A percentile compares a stretch with the other conserved stretches of the same genome.
These are phyloP conservation scores for Lamproptera curius DNA, from an alignment of 2,888 invertebrate species.

Conservation along the genomic window DNA sequence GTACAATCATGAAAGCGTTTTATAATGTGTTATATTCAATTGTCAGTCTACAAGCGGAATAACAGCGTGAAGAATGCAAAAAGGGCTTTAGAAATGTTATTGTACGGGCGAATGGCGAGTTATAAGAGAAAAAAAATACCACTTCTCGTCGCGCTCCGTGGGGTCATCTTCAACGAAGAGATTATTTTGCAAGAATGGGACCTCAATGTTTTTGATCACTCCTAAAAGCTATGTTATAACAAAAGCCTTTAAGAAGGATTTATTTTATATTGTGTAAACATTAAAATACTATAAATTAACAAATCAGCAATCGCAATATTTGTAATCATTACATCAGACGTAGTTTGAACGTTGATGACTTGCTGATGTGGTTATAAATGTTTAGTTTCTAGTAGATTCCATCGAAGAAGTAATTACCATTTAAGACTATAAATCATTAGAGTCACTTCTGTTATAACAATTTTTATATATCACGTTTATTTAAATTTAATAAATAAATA, in stretches of 20 bases:
- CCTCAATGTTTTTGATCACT: too few relatives aligned
- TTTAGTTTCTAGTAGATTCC: neutral
- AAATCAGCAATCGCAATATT: too few relatives aligned
- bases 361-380: neutral
- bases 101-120: constrained; percentile 11
- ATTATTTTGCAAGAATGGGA: too few relatives aligned
- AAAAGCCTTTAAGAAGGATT: too few relatives aligned
- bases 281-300: too few relatives aligned
- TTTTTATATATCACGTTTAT: too few relatives aligned
- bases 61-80: constrained; percentile 29
- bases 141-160: constrained; percentile 16
- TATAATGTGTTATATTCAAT: constrained; percentile 2
- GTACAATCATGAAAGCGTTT: constrained; percentile 12
- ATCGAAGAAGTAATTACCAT: neutral
- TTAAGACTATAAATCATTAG: neutral
- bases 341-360: neutral
- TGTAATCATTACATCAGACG: too few relatives aligned
- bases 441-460: too few relatives aligned
- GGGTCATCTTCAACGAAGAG: constrained; percentile 24
- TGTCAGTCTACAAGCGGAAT: neutral
- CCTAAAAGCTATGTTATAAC: too few relatives aligned
- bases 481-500: too few relatives aligned
- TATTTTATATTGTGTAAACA: too few relatives aligned
- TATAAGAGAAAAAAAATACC: constrained; percentile 23
- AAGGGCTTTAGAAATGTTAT: constrained; percentile 21